Percentiles rank a stretch among this genome's conserved stretches.
Conservation (phyloP, 2,888 invertebrate species). For the Tridacna gigas region DNA sequence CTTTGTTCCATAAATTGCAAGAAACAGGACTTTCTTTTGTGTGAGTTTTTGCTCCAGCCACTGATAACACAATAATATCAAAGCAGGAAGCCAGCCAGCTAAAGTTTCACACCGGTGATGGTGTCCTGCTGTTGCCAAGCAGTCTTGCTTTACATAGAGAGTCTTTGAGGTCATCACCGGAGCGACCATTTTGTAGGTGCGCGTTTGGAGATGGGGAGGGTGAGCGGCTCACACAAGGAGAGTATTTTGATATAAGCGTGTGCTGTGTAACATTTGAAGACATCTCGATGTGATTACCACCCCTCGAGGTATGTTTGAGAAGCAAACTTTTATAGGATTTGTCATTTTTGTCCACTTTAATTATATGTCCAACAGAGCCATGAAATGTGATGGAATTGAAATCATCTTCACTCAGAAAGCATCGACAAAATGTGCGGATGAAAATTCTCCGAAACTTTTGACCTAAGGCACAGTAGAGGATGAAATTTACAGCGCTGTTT, state of each 20-base stretch:
- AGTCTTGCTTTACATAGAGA: slow-evolving; percentile 8
- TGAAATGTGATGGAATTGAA: slow-evolving; percentile 77
- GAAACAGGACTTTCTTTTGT: no score
- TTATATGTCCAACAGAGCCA: slow-evolving; percentile 57
- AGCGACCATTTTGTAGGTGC: slow-evolving; percentile 42
- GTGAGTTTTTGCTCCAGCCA: no score
- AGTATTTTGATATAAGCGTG: slow-evolving; percentile 70
- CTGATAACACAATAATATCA: not conserved
- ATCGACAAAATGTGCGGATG: slow-evolving; percentile 80
- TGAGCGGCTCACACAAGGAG: slow-evolving; percentile 58
- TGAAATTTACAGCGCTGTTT: slow-evolving; percentile 98
- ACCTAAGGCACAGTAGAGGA: slow-evolving; percentile 98
- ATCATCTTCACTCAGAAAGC: slow-evolving; percentile 69
- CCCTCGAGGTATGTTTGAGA: slow-evolving; percentile 51
- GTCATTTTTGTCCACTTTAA: slow-evolving; percentile 55
- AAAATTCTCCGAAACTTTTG: slow-evolving; percentile 92
- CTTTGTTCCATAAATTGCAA: no score
- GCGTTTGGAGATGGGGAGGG: slow-evolving; percentile 40
- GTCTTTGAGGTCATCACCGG: slow-evolving; percentile 26
- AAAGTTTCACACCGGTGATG: slow-evolving; percentile 34
- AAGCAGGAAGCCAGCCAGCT: not conserved
- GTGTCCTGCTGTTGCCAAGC: slow-evolving; percentile 30
- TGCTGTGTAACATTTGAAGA: slow-evolving; percentile 67
- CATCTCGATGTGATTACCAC: slow-evolving; percentile 64
- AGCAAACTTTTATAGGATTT: slow-evolving; percentile 69